A percentile compares a stretch with the other conserved stretches of the same genome.
These are phyloP conservation scores for Sciurus vulgaris DNA, from an alignment of 2,797 vertebrate genomes.

Conservation along the genomic window DNA sequence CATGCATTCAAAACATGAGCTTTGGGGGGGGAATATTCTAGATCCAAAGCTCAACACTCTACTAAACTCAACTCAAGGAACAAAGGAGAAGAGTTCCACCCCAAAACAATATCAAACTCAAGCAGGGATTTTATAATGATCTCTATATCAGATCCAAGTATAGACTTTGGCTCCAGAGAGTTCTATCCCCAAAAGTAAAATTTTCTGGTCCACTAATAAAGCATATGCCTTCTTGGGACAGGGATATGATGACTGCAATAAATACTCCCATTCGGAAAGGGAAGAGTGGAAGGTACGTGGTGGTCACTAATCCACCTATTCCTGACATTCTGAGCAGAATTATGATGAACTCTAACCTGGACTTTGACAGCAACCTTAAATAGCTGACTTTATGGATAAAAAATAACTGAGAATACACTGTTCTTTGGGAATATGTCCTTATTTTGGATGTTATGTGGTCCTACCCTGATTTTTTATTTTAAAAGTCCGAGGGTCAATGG, in stretches of 20 bases:
- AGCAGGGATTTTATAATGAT: neutral
- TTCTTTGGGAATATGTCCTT: neutral
- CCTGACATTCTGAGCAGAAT: neutral
- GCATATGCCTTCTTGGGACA: neutral
- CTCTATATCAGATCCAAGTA: neutral
- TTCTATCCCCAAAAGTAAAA: neutral
- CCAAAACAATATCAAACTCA: neutral
- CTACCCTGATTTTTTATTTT: neutral
- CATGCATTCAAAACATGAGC: too few species aligned
- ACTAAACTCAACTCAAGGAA: neutral
- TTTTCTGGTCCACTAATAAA: neutral
- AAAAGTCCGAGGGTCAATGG: neutral
- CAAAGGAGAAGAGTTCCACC: neutral
- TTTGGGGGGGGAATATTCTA: too few species aligned
- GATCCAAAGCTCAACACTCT: too few species aligned
- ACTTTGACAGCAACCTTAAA: neutral
- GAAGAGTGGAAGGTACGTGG: rapidly evolving
- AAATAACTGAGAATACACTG: neutral
- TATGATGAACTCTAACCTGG: neutral
- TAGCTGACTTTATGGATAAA: neutral
- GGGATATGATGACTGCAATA: neutral
- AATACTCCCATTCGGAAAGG: neutral
- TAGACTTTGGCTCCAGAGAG: neutral
- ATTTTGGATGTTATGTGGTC: neutral
- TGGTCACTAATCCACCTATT: neutral